Percentiles rank a stretch among this genome's conserved stretches.
Conservation (phyloP, 2,113 vertebrate genomes). For the Pachycephala philippinensis region DNA sequence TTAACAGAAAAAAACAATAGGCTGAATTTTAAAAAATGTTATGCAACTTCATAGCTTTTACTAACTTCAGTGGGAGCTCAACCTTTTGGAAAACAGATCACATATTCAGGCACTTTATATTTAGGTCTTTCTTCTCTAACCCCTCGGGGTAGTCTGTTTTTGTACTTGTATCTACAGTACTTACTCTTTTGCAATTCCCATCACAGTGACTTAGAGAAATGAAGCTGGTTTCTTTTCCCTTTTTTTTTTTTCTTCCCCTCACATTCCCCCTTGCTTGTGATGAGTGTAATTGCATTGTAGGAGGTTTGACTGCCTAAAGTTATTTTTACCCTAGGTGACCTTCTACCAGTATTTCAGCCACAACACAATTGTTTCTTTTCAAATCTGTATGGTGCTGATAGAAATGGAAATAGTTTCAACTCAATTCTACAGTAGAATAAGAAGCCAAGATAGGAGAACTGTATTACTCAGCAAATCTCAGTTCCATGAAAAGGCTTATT, state of each 20-base stretch:
- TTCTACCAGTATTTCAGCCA: constrained; percentile 2
- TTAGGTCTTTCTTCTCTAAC: not conserved
- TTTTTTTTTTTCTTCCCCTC: not conserved
- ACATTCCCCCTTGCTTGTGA: not conserved
- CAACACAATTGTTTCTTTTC: constrained; percentile 46
- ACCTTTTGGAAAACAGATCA: not conserved
- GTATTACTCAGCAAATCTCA: constrained; percentile 62
- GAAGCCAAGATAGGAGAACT: constrained; percentile 24
- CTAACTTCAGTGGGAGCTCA: not conserved
- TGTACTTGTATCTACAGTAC: not conserved
- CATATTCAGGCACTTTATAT: not conserved
- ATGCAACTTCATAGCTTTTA: not conserved
- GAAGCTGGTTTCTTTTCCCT: not conserved
- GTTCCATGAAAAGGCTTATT: constrained; percentile 61
- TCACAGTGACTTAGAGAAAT: not conserved
- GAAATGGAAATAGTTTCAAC: constrained; percentile 53
- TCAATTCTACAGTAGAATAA: constrained; percentile 47
- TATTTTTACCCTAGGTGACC: constrained; percentile 26
- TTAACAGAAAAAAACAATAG: not conserved
- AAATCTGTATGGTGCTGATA: not conserved
- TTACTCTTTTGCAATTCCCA: not conserved
- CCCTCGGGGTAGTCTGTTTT: not conserved
- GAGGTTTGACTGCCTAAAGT: not conserved
- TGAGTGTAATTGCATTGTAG: not conserved
- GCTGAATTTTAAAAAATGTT: not conserved